These are phyloP conservation scores for Xestia c-nigrum DNA, from an alignment of 2,888 invertebrate genomes.

Conservation along the genomic window DNA sequence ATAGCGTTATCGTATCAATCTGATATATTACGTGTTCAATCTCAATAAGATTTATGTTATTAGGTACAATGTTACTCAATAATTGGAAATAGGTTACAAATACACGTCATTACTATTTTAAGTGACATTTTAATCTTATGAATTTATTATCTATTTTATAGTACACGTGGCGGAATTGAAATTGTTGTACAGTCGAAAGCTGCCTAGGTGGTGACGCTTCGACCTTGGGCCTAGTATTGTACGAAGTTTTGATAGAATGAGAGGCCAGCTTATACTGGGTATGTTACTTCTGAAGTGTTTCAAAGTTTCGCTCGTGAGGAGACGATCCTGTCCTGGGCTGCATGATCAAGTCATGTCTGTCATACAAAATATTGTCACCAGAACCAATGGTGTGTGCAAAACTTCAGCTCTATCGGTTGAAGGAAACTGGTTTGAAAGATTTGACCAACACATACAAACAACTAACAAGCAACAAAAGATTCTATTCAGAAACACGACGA, in stretches of 20 bases:
- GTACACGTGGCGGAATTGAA: not conserved
- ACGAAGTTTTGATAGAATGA: not conserved
- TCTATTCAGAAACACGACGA: too few species aligned
- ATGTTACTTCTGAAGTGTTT: not conserved
- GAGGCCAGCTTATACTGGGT: not conserved
- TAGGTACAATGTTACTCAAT: constrained; percentile 5
- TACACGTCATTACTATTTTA: not conserved
- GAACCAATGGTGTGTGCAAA: too few species aligned
- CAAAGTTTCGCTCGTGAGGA: too few species aligned
- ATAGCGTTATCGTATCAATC: constrained; percentile 13
- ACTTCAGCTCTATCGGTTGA: too few species aligned
- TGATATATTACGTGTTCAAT: constrained; percentile 9
- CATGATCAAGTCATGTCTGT: too few species aligned
- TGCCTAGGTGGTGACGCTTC: not conserved
- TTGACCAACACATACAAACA: too few species aligned
- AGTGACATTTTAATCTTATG: constrained; percentile 3
- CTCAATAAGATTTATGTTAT: constrained; percentile 12
- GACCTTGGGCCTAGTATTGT: not conserved
- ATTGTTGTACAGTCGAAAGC: not conserved
- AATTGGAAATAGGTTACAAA: constrained; percentile 17
- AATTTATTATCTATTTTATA: not conserved
- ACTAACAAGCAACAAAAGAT: too few species aligned
- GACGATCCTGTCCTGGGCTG: too few species aligned
- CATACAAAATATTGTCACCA: too few species aligned
- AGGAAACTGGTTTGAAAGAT: too few species aligned